Evolutionary conservation across 1,140 invertebrate species (phyloP).

Genomic region (Psix sp.): DNA sequence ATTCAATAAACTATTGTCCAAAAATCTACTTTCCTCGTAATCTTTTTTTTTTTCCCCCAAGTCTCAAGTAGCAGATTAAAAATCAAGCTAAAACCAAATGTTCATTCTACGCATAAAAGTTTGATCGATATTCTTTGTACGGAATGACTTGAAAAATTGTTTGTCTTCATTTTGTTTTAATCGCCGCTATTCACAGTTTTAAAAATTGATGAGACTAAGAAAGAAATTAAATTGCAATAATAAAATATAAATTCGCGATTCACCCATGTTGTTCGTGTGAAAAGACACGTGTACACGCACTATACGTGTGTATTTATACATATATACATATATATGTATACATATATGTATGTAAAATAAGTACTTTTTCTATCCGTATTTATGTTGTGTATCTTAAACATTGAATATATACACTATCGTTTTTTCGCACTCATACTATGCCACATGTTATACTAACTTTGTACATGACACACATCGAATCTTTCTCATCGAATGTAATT

Average conservation of each 20-base stretch:
- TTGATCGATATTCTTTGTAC: no score
- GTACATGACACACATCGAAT: slow-evolving; percentile 62
- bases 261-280: slow-evolving; percentile 28
- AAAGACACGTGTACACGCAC: slow-evolving; percentile 41
- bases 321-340: no score
- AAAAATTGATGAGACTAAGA: slow-evolving; percentile 36
- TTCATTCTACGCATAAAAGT: no score
- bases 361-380: slow-evolving; percentile 39
- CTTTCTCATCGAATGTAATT: no score
- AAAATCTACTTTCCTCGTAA: no score
- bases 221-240: slow-evolving; percentile 31
- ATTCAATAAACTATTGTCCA: no score
- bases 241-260: slow-evolving; percentile 31
- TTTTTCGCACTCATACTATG: slow-evolving; percentile 16
- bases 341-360: no score
- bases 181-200: slow-evolving; percentile 26
- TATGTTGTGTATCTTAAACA: slow-evolving; percentile 26
- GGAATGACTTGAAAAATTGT: no score
- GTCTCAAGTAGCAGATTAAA: no score
- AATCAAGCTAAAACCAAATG: no score
- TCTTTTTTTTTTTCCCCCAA: no score
- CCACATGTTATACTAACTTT: slow-evolving; percentile 44
- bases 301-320: slow-evolving; percentile 16
- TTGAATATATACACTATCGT: slow-evolving; percentile 5
- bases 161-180: not conserved